Base-by-base conservation (phyloP, 1,140 invertebrate species). In the Drosophila gunungcola region DNA sequence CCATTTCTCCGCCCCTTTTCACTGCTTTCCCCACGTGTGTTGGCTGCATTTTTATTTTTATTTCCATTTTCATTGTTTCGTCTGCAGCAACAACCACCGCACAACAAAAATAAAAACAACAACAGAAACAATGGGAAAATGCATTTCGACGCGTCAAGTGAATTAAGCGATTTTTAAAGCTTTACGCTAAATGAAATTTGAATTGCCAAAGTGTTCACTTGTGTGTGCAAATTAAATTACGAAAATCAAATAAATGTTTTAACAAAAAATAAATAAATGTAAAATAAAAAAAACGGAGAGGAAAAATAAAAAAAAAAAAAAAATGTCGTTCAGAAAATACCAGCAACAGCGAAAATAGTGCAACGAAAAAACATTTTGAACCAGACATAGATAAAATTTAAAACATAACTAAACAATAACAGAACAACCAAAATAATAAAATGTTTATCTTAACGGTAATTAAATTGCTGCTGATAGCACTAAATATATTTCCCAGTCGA, bases 401-500 rank as follows among this genome's bases (percentile, higher is more conserved):
- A 61, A 49, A 72, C 42, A 43, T 48, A 54, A 69, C 41, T 53
- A 58, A 76, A 41, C 49, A 39, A 38, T 10, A 38, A 38, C 45
- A n/a, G n/a, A 65, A 55, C 52, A 57, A 54, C 48, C 12, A 49
- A 42, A 49, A 54, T 46, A 76, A 73, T 53, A 90, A 89, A 89
- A 92, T 92, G 90, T 91, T 92, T 75, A 78, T 92, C 67, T 85
- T 92, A 60, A 92, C 91, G 48, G 89, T 92, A 64, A 88, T 92
- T 65, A 92, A 92, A 89, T 81, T 92, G 63, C 77, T 92, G 73
- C 79, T 92, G 54, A 92, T 92, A 72, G 90, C 90, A 56, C 64
- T 92, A 41, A 92, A 92, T 67, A 90, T 92, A 90, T 91, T 92
- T 74, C 91, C 91, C 51, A 91, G 91, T 68, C 91, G 91, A 38